These are phyloP conservation scores for Danionella dracula DNA, from an alignment of 2,797 vertebrate genomes.

Conservation along the genomic window DNA sequence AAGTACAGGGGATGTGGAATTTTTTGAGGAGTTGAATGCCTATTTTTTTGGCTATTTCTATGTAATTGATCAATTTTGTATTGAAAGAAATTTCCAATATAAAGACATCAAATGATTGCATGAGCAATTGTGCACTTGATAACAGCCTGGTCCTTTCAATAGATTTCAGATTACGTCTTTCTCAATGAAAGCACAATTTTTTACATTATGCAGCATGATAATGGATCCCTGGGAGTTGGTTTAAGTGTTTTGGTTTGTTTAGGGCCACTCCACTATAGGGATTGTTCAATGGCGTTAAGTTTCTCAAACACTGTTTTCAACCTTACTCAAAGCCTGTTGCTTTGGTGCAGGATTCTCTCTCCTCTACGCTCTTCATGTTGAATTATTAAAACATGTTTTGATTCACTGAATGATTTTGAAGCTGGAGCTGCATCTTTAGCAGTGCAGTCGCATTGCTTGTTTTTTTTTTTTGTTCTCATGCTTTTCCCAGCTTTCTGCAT, in stretches of 20 bases:
- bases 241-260: constrained; percentile 15
- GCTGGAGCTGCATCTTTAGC: constrained; percentile 68
- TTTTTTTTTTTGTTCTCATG: constrained; percentile 46
- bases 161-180: too few relatives aligned
- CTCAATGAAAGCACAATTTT: too few relatives aligned
- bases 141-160: too few relatives aligned
- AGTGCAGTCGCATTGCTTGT: constrained; percentile 62
- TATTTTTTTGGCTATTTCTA: too few relatives aligned
- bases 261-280: constrained; percentile 10
- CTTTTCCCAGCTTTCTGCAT: constrained; percentile 30
- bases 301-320: constrained; percentile 33
- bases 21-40: too few relatives aligned
- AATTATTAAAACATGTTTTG: constrained; percentile 83
- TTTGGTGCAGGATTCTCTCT: constrained; percentile 61
- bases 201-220: too few relatives aligned
- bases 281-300: not conserved
- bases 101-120: too few relatives aligned
- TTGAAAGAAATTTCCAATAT: too few relatives aligned
- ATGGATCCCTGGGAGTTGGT: constrained; percentile 7
- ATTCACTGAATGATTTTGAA: constrained; percentile 78
- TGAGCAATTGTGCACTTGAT: too few relatives aligned
- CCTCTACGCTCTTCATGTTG: constrained; percentile 63
- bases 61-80: too few relatives aligned
- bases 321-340: constrained; percentile 54
- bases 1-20: too few relatives aligned